Percentiles rank a stretch among this genome's conserved stretches.
phyloP scores from a whole-genome alignment of 2,797 vertebrate species.

The Lacerta agilis region DNA sequence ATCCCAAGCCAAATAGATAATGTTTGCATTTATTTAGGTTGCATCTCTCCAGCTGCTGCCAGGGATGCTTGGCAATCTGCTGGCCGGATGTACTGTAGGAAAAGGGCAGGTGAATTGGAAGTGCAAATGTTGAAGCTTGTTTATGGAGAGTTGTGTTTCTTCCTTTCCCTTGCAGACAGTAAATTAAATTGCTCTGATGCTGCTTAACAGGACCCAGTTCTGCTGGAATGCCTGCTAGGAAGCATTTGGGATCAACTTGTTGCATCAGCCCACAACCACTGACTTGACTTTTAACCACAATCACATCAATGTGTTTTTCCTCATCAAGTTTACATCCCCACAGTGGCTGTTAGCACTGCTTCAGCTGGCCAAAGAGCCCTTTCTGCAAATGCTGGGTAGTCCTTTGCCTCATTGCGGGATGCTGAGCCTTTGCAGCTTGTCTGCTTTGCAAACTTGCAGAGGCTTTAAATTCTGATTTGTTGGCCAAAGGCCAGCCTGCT shows the following conservation, averaged over 20 bases:
- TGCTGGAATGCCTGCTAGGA: constrained; percentile 21
- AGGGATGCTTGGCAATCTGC: neutral
- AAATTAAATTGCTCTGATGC: constrained; percentile 48
- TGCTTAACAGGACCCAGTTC: constrained; percentile 31
- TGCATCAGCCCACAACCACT: accelerated
- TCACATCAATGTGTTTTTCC: neutral
- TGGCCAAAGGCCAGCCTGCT: neutral
- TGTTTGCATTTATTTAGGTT: neutral
- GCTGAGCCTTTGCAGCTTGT: neutral
- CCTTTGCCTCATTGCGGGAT: neutral
- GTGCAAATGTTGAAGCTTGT: neutral
- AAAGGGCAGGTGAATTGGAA: constrained; percentile 2
- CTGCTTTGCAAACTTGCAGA: constrained; percentile 31
- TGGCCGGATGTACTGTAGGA: neutral
- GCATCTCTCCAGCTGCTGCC: accelerated
- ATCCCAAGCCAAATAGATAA: too few relatives aligned
- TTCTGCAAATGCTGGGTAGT: neutral
- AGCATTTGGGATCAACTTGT: constrained; percentile 34
- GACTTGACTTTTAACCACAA: constrained; percentile 44
- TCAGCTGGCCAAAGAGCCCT: neutral
- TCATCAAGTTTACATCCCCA: constrained; percentile 41
- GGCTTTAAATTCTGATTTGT: constrained; percentile 33
- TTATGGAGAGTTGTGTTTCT: constrained; percentile 8
- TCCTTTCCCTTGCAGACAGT: neutral
- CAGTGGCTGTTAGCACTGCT: constrained; percentile 25